Percentiles rank a stretch among this genome's conserved stretches.
These are phyloP conservation scores for Physella acuta DNA, from an alignment of 1,140 invertebrate genomes.

Conservation along the genomic window DNA sequence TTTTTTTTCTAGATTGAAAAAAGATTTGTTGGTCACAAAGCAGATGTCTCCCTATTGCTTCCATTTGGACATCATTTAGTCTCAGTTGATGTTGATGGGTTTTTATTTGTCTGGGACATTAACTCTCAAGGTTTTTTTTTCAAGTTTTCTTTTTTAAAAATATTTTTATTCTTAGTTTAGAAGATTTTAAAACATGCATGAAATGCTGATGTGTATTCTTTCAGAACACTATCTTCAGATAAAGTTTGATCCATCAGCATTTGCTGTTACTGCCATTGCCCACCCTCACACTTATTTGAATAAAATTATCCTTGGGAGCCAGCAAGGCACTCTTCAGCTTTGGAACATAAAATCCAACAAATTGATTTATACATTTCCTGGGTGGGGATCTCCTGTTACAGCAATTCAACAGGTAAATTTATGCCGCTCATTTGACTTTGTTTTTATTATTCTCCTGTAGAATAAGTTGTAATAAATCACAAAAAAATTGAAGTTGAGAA, in stretches of 20 bases:
- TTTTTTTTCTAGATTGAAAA: constrained; percentile 68
- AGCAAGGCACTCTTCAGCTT: constrained; percentile 83
- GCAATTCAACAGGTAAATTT: constrained; percentile 70
- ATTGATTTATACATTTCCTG: constrained; percentile 78
- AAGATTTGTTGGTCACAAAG: constrained; percentile 76
- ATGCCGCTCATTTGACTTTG: not conserved
- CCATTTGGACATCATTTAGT: constrained; percentile 85
- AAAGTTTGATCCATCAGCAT: constrained; percentile 70
- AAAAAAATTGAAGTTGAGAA: not conserved
- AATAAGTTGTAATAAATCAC: not conserved
- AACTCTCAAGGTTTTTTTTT: constrained; percentile 67
- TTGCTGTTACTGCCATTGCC: constrained; percentile 76
- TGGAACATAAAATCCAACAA: constrained; percentile 85
- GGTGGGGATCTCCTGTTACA: constrained; percentile 73
- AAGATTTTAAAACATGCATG: too few species aligned
- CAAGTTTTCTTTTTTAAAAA: too few species aligned
- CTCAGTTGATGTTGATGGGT: constrained; percentile 78
- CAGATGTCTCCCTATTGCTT: constrained; percentile 75
- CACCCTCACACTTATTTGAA: constrained; percentile 94
- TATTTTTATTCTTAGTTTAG: too few species aligned
- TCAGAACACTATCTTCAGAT: constrained; percentile 60
- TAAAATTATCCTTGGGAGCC: constrained; percentile 89
- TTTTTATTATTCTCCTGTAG: not conserved
- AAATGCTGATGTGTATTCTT: too few species aligned
- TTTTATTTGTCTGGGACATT: constrained; percentile 84